Base-by-base conservation (phyloP, 1,140 invertebrate species). In the Plectrocnemia conspersa region DNA sequence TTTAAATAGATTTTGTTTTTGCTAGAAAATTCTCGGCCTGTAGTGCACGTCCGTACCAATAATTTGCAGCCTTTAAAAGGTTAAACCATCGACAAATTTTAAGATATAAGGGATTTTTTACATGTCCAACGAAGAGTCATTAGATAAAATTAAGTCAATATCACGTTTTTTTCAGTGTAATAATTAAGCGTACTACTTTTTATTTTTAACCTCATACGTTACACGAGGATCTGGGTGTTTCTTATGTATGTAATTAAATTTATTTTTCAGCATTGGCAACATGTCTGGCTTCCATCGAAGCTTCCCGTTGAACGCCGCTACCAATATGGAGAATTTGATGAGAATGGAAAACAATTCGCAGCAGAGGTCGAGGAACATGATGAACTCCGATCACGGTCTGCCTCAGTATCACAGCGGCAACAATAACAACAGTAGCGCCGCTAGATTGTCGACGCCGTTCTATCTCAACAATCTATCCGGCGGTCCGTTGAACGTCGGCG, bases 251-350 rank as follows among this genome's bases (percentile, higher is more conserved):
- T 42, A n/a, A 42, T 42, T 21, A 35, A 3, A 22, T 48, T 52
- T 25, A 48, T 49, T 42, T 56, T 58, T 38, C 49, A 73, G 70
- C 54, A 61, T 73, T 22, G 62, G 58, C 22, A 68, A 64, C 19
- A 71, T 72, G 54, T 55, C 65, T 1, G 57, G 61, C 0, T 74
- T 65, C 42, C 68, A 72, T 47, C 71, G 72, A 9, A 67, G 68
- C 5, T 74, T 69, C 45, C 66, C 72, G 1, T 47, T 61, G 4
- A 58, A 58, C 22, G 55, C 59, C 16, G 49, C 59, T 10, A 55
- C 59, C 15, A 61, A 61, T 21, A 58, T 61, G 55, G 59, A 61
- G 21, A 61, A 55, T 32, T 36, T 58, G 4, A 54, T 61, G 9
- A 41, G 59, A 22, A 42, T 57, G 11, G 59, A 58, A 16, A 54